These are phyloP conservation scores for Cotesia typhae DNA, from an alignment of 1,140 invertebrate genomes.

Conservation along the genomic window DNA sequence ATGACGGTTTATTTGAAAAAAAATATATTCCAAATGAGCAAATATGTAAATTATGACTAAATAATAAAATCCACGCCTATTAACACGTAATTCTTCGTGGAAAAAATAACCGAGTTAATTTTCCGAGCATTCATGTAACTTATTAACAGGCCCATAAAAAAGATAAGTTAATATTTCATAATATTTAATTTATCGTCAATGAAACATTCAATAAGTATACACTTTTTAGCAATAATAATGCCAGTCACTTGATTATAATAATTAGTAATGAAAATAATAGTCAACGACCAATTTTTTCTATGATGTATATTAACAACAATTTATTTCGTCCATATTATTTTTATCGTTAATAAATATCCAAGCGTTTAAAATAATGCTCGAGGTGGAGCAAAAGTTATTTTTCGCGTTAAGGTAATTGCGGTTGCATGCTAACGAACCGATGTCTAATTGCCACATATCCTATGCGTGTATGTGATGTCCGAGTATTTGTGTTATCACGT, in stretches of 20 bases:
- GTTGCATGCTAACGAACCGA: constrained; percentile 27
- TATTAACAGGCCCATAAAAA: neutral
- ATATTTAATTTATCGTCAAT: too few relatives aligned
- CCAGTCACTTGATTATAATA: too few relatives aligned
- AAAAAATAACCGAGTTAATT: constrained; percentile 3
- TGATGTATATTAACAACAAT: neutral
- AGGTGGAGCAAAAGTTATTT: constrained; percentile 5
- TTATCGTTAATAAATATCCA: too few relatives aligned
- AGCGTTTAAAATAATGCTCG: neutral
- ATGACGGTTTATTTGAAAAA: too few relatives aligned
- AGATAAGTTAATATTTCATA: too few relatives aligned
- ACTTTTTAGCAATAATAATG: too few relatives aligned
- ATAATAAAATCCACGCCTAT: constrained; percentile 20
- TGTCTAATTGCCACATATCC: constrained; percentile 6
- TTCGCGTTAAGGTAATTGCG: constrained; percentile 18
- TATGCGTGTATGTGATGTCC: neutral
- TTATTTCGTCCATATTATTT: constrained; percentile 8
- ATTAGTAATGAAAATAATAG: too few relatives aligned
- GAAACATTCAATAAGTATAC: too few relatives aligned
- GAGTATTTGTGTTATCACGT: too few relatives aligned
- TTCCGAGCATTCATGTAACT: neutral
- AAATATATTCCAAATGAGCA: too few relatives aligned
- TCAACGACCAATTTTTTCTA: neutral
- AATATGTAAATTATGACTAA: neutral
- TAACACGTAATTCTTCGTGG: constrained; percentile 30